Evolutionary conservation across 2,113 vertebrate species (phyloP), one percentile per base, ranked within the genome.

Genomic region (Equus przewalskii): DNA sequence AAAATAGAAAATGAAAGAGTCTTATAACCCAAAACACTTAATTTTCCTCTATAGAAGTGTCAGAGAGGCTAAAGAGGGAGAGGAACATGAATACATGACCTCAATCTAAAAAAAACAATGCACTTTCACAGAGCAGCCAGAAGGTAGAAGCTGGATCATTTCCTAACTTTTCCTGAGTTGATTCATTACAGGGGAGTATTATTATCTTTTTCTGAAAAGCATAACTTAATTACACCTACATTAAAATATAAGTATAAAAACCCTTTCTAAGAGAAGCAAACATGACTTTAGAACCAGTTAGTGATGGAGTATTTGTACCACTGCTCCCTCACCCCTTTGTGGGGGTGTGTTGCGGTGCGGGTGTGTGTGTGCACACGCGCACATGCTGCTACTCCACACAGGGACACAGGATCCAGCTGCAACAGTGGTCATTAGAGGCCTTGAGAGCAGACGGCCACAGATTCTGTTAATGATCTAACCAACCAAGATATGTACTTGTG

Each of bases 301-400:
- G 19, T 3, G 67, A 56, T 2, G 26, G 22, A 6, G 26, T 19
- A 9, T 30, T 12, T 70, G 75, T 12, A 19, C 67, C 36, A 9
- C 0, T 1, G 6, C 2, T 1, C 21, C 83, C 28, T 6, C 80
- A 30, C 9, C 19, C 44, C 2, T 3, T 1, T 28, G 60, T 6
- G 30, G 30, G 58, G 9, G 36, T 11, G 4, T 5, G 14, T 24
- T 22, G 60, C 13, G 22, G 51, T 16, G 46, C 3, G 1, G 11
- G 3, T 1, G 24, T 7, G 1, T 7, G 19, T 13, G 41, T 6
- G 36, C 4, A 12, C 0, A 0, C 1, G 3, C 1, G 7, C 19
- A 28, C 11, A 18, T 14, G 16, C 8, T 18, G 21, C 41, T 33
- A 46, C 21, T 22, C 18, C 5, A 15, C 56, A 7, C 15, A 21